Evolutionary conservation across 2,888 invertebrate genomes (phyloP).

Genomic region (Cotesia congregata): DNA sequence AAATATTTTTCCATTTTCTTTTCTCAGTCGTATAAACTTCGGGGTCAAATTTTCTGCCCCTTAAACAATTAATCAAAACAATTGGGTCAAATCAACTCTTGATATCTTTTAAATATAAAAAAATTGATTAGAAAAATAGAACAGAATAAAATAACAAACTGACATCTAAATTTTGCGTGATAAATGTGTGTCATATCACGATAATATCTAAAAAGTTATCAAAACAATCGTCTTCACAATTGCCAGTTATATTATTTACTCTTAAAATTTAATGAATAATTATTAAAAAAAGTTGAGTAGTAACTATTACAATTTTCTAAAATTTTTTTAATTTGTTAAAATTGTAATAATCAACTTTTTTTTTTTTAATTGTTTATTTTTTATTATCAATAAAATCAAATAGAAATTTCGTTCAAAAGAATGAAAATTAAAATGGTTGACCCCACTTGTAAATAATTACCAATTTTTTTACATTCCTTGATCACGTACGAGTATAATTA

Average conservation of each 20-base stretch:
- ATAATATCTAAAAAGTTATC: background rate
- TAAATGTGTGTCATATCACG: constrained; percentile 55
- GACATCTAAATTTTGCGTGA: constrained; percentile 62
- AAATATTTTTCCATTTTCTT: constrained; percentile 64
- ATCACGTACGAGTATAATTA: too few relatives aligned
- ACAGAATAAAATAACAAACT: constrained; percentile 44
- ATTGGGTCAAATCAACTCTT: constrained; percentile 1
- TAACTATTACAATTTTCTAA: too few relatives aligned
- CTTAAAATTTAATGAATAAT: constrained; percentile 45
- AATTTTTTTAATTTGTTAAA: too few relatives aligned
- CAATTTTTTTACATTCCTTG: too few relatives aligned
- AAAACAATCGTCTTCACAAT: constrained; percentile 34
- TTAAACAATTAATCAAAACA: constrained; percentile 42
- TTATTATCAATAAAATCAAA: too few relatives aligned
- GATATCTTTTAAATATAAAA: background rate
- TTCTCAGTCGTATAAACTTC: constrained; percentile 60
- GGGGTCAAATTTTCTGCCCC: constrained; percentile 63
- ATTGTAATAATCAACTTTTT: too few relatives aligned
- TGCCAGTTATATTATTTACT: constrained; percentile 4
- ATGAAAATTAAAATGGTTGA: too few relatives aligned
- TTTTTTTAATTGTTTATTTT: too few relatives aligned
- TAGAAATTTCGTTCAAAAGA: too few relatives aligned
- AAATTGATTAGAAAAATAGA: background rate
- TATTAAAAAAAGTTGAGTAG: too few relatives aligned
- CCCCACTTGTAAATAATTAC: too few relatives aligned